Conservation (phyloP, 2,888 invertebrate species). For the Corbicula japonica region DNA sequence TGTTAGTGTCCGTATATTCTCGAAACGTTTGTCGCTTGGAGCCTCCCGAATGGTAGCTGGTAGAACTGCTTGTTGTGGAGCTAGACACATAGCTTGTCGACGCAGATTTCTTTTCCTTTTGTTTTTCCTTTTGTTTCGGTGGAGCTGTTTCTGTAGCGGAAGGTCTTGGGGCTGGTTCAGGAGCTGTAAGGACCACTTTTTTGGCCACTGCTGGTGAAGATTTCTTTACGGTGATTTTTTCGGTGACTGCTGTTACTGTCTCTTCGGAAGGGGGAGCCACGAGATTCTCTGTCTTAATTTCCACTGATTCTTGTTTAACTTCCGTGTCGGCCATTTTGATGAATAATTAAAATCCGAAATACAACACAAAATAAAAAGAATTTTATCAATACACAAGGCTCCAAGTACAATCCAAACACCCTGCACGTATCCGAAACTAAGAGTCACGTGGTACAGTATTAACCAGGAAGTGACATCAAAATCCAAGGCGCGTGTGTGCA, state of each 20-base stretch:
- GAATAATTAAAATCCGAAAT: too few relatives aligned
- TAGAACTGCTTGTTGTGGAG: neutral
- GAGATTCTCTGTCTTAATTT: conserved; percentile 26
- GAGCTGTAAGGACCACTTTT: conserved; percentile 4
- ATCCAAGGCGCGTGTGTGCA: conserved; percentile 27
- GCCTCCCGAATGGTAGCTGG: conserved; percentile 24
- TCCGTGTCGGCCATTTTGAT: conserved; percentile 59
- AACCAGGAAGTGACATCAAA: conserved; percentile 10
- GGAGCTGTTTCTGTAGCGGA: conserved; percentile 18
- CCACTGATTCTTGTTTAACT: conserved; percentile 24
- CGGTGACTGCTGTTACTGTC: conserved; percentile 65
- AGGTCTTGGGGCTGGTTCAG: conserved; percentile 17
- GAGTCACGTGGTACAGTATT: conserved; percentile 22
- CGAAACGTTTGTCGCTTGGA: conserved; percentile 47
- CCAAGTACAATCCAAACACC: conserved; percentile 13
- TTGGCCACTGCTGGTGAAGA: neutral
- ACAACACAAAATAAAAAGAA: too few relatives aligned
- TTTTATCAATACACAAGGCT: too few relatives aligned
- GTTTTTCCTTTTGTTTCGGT: too few relatives aligned
- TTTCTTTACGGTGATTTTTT: conserved; percentile 35
- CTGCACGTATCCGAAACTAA: conserved; percentile 32
- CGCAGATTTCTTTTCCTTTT: too few relatives aligned
- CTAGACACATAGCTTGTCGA: neutral
- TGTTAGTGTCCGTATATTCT: conserved; percentile 58
- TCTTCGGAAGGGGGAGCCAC: conserved; percentile 61